Conservation (phyloP, 53 echinoderm and acorn worm genomes). For the Holothuria scabra region DNA sequence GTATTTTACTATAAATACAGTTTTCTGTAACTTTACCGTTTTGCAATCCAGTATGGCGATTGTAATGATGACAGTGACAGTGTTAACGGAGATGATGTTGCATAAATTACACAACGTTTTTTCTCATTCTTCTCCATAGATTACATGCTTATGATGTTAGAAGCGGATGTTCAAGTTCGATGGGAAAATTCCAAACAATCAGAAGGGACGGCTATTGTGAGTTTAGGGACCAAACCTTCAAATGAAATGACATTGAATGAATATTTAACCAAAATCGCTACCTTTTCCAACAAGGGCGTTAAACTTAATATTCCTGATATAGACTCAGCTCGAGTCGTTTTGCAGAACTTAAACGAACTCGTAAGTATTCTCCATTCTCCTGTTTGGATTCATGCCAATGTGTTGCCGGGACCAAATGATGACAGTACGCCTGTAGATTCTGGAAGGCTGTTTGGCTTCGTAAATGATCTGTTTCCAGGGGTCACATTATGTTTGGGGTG, state of each 20-base stretch:
- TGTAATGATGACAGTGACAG: too few species aligned
- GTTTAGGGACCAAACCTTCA: conserved; percentile 23
- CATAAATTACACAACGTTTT: too few species aligned
- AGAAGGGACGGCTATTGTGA: conserved; percentile 65
- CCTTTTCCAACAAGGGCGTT: conserved; percentile 87
- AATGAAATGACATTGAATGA: conserved; percentile 56
- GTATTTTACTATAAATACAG: too few species aligned
- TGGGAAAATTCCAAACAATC: conserved; percentile 51
- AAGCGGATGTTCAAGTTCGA: conserved; percentile 71
- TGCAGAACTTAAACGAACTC: conserved; percentile 63
- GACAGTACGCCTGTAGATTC: conserved; percentile 51
- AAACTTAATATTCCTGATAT: conserved; percentile 69
- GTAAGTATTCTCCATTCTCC: conserved; percentile 73
- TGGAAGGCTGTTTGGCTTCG: conserved; percentile 53
- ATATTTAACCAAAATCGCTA: conserved; percentile 77
- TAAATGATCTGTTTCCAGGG: conserved; percentile 59
- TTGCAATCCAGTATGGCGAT: too few species aligned
- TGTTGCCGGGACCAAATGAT: conserved; percentile 83
- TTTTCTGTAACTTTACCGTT: too few species aligned
- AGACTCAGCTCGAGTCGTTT: conserved; percentile 51
- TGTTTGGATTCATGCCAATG: conserved; percentile 77
- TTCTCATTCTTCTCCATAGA: conserved; percentile 41
- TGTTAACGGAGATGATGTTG: too few species aligned
- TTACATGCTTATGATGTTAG: conserved; percentile 84
- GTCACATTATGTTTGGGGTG: conserved; percentile 80